Evolutionary conservation across 2,113 vertebrate genomes (phyloP).

Genomic region (pig (Sus scrofa)): DNA sequence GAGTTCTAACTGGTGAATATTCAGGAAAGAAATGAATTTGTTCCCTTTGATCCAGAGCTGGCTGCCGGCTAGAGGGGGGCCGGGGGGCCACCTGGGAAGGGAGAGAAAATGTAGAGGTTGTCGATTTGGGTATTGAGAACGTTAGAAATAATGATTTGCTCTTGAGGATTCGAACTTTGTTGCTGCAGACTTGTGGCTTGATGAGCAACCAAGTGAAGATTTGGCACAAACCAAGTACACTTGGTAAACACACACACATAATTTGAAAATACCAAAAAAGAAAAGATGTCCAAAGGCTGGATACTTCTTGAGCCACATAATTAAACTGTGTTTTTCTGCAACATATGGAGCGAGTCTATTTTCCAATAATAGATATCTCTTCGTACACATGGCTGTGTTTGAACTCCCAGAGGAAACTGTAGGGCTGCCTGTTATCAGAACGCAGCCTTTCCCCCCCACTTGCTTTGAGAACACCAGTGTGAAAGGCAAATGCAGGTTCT

Average conservation of each 20-base stretch:
- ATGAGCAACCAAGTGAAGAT: slow-evolving; percentile 21
- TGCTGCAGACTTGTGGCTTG: background rate
- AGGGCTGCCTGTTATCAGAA: background rate
- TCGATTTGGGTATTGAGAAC: background rate
- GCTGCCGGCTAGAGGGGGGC: background rate
- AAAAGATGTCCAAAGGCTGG: background rate
- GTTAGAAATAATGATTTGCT: background rate
- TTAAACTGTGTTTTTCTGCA: slow-evolving; percentile 64
- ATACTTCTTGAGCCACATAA: slow-evolving; percentile 24
- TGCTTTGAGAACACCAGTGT: background rate
- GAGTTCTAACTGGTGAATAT: background rate
- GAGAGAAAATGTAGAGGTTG: background rate
- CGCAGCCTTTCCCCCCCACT: no score
- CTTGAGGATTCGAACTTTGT: background rate
- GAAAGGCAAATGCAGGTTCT: background rate
- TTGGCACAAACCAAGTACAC: background rate
- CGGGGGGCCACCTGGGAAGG: background rate
- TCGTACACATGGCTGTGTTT: background rate
- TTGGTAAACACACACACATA: background rate
- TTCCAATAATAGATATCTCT: slow-evolving; percentile 42
- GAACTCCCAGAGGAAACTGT: background rate
- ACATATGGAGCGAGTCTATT: slow-evolving; percentile 43
- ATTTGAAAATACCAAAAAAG: background rate
- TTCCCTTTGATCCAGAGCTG: slow-evolving; percentile 34
- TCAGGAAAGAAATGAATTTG: slow-evolving; percentile 31